Percentiles rank a stretch among this genome's conserved stretches.
Evolutionary conservation across 2,797 vertebrate species (phyloP).

Genomic region (Sebastes vulpes): DNA sequence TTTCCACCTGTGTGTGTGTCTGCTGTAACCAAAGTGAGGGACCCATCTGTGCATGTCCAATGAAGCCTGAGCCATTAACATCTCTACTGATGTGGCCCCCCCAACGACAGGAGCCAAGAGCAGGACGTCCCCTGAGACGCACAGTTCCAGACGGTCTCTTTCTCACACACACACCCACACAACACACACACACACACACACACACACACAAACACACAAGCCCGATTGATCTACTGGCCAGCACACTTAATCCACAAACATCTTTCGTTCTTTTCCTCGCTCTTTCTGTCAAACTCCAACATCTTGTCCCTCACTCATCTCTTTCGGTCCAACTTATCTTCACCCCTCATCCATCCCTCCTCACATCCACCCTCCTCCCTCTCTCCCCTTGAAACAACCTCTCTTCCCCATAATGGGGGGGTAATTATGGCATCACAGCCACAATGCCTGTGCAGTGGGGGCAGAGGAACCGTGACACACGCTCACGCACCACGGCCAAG

Average conservation of each 20-base stretch:
- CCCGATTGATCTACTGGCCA: constrained; percentile 42
- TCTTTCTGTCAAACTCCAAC: constrained; percentile 8
- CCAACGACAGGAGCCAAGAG: constrained; percentile 38
- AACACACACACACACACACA: neutral
- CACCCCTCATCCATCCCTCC: neutral
- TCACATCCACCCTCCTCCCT: neutral
- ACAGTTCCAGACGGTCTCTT: constrained; percentile 14
- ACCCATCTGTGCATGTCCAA: constrained; percentile 71
- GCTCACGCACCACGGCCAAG: constrained; percentile 50
- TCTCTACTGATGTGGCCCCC: constrained; percentile 64
- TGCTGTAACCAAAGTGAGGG: constrained; percentile 28
- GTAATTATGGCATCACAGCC: constrained; percentile 78
- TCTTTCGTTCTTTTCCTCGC: neutral
- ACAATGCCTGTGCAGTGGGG: constrained; percentile 61
- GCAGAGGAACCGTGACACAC: constrained; percentile 71
- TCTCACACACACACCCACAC: neutral
- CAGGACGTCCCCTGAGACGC: constrained; percentile 48
- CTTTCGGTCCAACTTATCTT: constrained; percentile 4
- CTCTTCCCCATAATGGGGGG: constrained; percentile 61
- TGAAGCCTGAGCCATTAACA: constrained; percentile 70
- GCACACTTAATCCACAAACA: constrained; percentile 21
- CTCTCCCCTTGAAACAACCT: constrained; percentile 6
- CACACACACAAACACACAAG: neutral
- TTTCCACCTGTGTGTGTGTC: constrained; percentile 23
- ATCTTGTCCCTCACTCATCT: constrained; percentile 15